Conservation (phyloP, 1,140 invertebrate genomes). For the Copidosoma floridanum region DNA sequence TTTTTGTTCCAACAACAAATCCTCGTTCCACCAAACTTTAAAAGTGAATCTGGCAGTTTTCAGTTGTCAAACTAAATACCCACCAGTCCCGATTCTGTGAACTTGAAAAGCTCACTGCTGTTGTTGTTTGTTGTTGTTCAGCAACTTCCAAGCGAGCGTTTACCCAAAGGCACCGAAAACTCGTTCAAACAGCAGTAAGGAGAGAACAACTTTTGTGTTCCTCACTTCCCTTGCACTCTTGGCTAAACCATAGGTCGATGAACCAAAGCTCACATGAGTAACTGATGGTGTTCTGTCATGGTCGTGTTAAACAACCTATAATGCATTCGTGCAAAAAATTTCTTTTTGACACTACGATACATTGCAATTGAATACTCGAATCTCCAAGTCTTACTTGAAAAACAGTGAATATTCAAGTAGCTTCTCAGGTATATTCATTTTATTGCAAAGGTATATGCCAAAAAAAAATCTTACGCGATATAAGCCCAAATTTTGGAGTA, state of each 20-base stretch:
- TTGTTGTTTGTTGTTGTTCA: too few species aligned
- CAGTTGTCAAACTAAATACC: conserved; percentile 30
- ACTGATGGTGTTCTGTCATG: too few species aligned
- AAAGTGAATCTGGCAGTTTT: conserved; percentile 27
- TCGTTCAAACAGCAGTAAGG: conserved; percentile 28
- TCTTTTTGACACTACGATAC: too few species aligned
- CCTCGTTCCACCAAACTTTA: conserved; percentile 26
- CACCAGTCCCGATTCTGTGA: conserved; percentile 28
- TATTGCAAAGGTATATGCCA: too few species aligned
- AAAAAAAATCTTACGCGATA: too few species aligned
- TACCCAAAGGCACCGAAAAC: conserved; percentile 27
- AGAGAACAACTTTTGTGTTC: conserved; percentile 24
- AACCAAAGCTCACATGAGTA: conserved; percentile 14
- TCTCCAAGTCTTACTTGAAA: too few species aligned
- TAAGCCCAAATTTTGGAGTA: too few species aligned
- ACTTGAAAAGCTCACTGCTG: conserved; percentile 31
- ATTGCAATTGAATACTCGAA: too few species aligned
- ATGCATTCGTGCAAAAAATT: too few species aligned
- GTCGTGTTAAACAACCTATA: too few species aligned
- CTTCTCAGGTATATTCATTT: too few species aligned
- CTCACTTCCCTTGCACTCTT: conserved; percentile 14
- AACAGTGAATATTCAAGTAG: too few species aligned
- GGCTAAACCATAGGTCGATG: conserved; percentile 8
- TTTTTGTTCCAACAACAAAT: conserved; percentile 23
- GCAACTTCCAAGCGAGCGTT: conserved; percentile 5